phyloP scores from a whole-genome alignment of 2,113 vertebrate genomes.

The Podarcis raffonei region DNA sequence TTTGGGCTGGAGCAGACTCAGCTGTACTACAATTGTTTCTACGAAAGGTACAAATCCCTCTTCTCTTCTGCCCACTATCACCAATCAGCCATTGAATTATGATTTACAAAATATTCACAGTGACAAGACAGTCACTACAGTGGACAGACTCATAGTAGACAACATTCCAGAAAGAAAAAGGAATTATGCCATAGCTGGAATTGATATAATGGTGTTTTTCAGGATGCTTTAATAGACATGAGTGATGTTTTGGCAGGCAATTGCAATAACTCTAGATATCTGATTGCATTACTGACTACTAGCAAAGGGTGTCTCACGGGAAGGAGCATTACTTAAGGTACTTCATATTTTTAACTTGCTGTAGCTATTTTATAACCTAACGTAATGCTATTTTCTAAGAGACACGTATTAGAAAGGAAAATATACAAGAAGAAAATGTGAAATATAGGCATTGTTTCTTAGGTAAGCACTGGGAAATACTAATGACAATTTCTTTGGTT shows the following conservation, averaged over 20 bases:
- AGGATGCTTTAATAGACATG: slow-evolving; percentile 77
- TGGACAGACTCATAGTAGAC: slow-evolving; percentile 79
- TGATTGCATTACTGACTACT: slow-evolving; percentile 72
- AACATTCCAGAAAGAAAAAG: slow-evolving; percentile 81
- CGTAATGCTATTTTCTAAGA: slow-evolving; percentile 48
- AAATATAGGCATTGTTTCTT: slow-evolving; percentile 64
- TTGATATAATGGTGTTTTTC: slow-evolving; percentile 82
- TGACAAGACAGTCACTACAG: slow-evolving; percentile 40
- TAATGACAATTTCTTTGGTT: slow-evolving; percentile 63
- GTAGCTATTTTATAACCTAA: slow-evolving; percentile 55
- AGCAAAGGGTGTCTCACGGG: slow-evolving; percentile 66
- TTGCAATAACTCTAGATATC: slow-evolving; percentile 72
- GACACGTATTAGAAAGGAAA: slow-evolving; percentile 63
- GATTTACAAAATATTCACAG: slow-evolving; percentile 42
- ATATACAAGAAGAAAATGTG: slow-evolving; percentile 50
- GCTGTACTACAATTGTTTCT: background rate
- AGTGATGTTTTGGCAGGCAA: slow-evolving; percentile 77
- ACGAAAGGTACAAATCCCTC: background rate
- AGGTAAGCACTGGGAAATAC: slow-evolving; percentile 61
- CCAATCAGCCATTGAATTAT: slow-evolving; percentile 11
- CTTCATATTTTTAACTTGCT: slow-evolving; percentile 60
- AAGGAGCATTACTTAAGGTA: slow-evolving; percentile 67
- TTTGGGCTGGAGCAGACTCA: slow-evolving; percentile 23
- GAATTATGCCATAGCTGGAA: slow-evolving; percentile 75
- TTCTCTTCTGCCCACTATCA: background rate